Conservation (phyloP, 1,140 invertebrate species). For the Thaumatotibia leucotreta region DNA sequence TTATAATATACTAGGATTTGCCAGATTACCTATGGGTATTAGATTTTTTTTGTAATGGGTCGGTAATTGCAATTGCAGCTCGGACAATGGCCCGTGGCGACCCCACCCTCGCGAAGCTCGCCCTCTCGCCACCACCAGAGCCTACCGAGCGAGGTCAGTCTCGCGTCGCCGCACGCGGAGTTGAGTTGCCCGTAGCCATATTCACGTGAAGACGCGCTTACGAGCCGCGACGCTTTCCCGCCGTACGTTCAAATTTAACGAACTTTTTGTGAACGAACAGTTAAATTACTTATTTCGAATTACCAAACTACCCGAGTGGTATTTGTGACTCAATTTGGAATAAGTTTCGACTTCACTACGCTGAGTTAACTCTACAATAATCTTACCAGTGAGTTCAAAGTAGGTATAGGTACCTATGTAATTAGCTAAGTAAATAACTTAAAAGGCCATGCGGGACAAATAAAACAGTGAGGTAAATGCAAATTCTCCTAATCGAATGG, state of each 20-base stretch:
- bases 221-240: not conserved
- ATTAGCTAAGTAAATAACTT: too few species aligned
- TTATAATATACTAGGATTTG: too few species aligned
- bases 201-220: not conserved
- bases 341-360: not conserved
- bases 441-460: too few species aligned
- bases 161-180: not conserved
- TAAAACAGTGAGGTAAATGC: too few species aligned
- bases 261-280: not conserved
- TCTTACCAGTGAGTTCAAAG: too few species aligned
- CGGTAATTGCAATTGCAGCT: not conserved
- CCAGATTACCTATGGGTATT: too few species aligned
- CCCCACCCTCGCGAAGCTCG: slow-evolving; percentile 8
- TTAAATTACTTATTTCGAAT: not conserved
- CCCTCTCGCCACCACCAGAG: not conserved
- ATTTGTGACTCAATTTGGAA: slow-evolving; percentile 4
- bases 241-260: not conserved
- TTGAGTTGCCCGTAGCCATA: not conserved
- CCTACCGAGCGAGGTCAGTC: not conserved
- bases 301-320: slow-evolving; percentile 1
- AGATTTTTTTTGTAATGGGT: too few species aligned
- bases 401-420: too few species aligned
- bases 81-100: slow-evolving; percentile 4
- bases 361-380: too few species aligned
- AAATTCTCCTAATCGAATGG: too few species aligned